Base-by-base conservation (phyloP, 2,888 invertebrate genomes). In the Buathra laborator region DNA sequence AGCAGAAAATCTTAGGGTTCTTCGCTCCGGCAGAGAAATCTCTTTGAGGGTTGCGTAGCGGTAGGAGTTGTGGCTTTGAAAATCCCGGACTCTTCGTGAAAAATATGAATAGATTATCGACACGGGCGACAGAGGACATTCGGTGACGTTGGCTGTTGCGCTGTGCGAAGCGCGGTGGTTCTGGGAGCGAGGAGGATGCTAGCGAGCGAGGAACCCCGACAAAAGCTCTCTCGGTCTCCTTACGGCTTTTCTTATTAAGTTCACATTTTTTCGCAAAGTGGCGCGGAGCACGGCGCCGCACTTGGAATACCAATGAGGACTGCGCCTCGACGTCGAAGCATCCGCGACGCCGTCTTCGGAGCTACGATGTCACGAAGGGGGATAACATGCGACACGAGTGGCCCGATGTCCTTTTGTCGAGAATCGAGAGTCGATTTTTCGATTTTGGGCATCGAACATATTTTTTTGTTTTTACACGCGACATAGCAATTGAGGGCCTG, bases 161-260 rank as follows among this genome's bases (percentile, higher is more conserved):
- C 19, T 24, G 46, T 59, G 44, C 10, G 56, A 48, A 48, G 56
- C 29, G 62, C 53, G 72, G 46, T 48, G 75, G 48, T 75, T 37
- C 75, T 1, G 14, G 10, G 16, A 56, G 44, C 46, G 19, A 24
- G 86, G 83, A 74, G 81, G 70, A 71, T 59, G 77, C 78, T 87
- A 62, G 85, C 75, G 80, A 81, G 68, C 68, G 75, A 76, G 84
- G 84, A 83, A 86, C 87, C 84, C 83, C 88, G 89, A 90, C 90
- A 90, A 92, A 93, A 92, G 92, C 92, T 92, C 90, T 92, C 90
- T 37, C 88, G 87, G 67, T 79, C 91, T 91, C 88, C 90, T 90
- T 89, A 88, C 91, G 93, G 92, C 93, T 93, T 93, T 93, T 92
- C 93, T 93, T 93, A 93, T 93, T 93, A 93, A 93, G 92, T 93